These are phyloP conservation scores for Callipepla californica DNA, from an alignment of 2,113 vertebrate species.

Conservation along the genomic window DNA sequence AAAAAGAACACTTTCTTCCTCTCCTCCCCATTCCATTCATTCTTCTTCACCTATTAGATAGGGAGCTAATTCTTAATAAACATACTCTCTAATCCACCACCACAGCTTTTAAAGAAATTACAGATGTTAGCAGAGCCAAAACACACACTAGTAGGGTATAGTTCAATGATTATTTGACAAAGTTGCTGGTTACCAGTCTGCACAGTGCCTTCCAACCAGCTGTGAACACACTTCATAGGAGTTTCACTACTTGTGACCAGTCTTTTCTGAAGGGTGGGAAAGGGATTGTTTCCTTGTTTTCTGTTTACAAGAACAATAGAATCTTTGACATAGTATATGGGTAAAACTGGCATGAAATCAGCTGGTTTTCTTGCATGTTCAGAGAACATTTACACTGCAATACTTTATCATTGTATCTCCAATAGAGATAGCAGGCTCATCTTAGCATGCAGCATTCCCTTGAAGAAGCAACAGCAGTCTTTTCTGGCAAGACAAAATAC, in stretches of 20 bases:
- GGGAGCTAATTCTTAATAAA: neutral
- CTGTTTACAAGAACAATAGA: neutral
- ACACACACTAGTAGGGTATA: neutral
- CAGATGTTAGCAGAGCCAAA: neutral
- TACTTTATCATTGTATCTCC: neutral
- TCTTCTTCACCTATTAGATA: neutral
- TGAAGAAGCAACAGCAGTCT: neutral
- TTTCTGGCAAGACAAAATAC: neutral
- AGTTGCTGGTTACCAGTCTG: neutral
- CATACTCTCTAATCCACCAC: neutral
- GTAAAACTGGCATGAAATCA: neutral
- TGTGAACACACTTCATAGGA: neutral
- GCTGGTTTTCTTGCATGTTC: neutral
- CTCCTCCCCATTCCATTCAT: neutral
- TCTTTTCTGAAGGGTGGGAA: neutral
- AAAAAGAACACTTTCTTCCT: fast-evolving
- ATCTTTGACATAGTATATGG: neutral
- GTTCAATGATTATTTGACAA: neutral
- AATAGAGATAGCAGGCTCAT: neutral
- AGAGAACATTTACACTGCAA: neutral
- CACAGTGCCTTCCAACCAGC: neutral
- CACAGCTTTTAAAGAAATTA: neutral
- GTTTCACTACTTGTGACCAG: neutral
- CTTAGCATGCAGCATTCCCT: neutral
- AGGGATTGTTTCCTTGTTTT: neutral